These are phyloP conservation scores for Phthorimaea operculella DNA, from an alignment of 1,140 invertebrate species.

Conservation along the genomic window DNA sequence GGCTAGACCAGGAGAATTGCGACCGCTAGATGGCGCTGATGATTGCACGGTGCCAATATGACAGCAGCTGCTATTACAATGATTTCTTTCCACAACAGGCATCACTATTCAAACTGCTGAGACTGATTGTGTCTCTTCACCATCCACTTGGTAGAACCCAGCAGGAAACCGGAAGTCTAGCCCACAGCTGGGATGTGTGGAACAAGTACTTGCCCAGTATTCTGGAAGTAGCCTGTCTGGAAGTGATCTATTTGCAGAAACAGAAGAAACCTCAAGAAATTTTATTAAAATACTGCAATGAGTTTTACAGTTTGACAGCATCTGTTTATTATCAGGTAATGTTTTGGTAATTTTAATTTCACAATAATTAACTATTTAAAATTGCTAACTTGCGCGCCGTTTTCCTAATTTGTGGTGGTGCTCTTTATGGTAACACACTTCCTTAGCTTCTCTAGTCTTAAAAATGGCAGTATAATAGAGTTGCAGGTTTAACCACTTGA, in stretches of 20 bases:
- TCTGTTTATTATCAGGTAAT: constrained; percentile 42
- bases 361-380: too few species aligned
- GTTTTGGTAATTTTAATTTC: constrained; percentile 16
- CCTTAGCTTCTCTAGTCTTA: not conserved
- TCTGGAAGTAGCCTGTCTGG: constrained; percentile 43
- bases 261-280: constrained; percentile 26
- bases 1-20: too few species aligned
- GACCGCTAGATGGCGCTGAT: too few species aligned
- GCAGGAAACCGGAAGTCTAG: constrained; percentile 32
- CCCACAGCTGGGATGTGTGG: constrained; percentile 40
- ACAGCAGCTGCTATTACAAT: too few species aligned
- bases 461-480: not conserved
- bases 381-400: too few species aligned
- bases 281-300: constrained; percentile 15
- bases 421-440: too few species aligned
- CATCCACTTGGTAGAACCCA: constrained; percentile 32
- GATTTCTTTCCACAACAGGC: constrained; percentile 25
- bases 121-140: constrained; percentile 33
- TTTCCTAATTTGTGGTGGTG: too few species aligned
- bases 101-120: constrained; percentile 36
- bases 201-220: constrained; percentile 42
- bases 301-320: constrained; percentile 39
- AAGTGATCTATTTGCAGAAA: constrained; percentile 39
- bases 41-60: too few species aligned
- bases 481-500: too few species aligned